A percentile compares a stretch with the other conserved stretches of the same genome.
Evolutionary conservation across 2,888 invertebrate genomes (phyloP).

Genomic region (Dryococelus australis): DNA sequence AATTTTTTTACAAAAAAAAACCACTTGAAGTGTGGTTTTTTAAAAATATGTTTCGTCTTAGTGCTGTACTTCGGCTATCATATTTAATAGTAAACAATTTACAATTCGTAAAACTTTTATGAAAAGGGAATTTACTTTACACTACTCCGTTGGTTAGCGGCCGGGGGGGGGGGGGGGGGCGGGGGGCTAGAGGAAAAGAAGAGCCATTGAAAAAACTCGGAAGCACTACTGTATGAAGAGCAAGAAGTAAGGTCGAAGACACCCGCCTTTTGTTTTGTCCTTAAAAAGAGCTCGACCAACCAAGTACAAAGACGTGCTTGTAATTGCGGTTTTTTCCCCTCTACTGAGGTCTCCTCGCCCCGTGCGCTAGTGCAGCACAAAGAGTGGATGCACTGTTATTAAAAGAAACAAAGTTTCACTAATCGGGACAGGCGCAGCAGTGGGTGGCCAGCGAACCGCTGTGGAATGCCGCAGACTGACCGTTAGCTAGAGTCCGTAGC

Average conservation of each 20-base stretch:
- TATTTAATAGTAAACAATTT: too few species aligned
- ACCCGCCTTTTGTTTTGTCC: not conserved
- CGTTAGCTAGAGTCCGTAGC: not conserved
- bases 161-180: too few species aligned
- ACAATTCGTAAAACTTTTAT: too few species aligned
- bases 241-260: not conserved
- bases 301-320: not conserved
- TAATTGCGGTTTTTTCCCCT: not conserved
- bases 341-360: not conserved
- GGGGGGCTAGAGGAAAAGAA: too few species aligned
- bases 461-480: not conserved
- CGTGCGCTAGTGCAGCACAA: not conserved
- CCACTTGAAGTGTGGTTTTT: too few species aligned
- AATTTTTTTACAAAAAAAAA: too few species aligned
- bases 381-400: constrained; percentile 2
- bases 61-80: too few species aligned
- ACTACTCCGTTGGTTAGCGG: too few species aligned
- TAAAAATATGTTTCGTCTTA: too few species aligned
- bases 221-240: not conserved
- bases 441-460: not conserved
- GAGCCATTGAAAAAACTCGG: not conserved
- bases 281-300: not conserved
- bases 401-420: not conserved
- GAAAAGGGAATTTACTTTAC: too few species aligned
- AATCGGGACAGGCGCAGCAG: not conserved